Evolutionary conservation across 37 sponge, comb jelly and placozoan species (phyloP).

Genomic region (Diacarnus erythraeanus): DNA sequence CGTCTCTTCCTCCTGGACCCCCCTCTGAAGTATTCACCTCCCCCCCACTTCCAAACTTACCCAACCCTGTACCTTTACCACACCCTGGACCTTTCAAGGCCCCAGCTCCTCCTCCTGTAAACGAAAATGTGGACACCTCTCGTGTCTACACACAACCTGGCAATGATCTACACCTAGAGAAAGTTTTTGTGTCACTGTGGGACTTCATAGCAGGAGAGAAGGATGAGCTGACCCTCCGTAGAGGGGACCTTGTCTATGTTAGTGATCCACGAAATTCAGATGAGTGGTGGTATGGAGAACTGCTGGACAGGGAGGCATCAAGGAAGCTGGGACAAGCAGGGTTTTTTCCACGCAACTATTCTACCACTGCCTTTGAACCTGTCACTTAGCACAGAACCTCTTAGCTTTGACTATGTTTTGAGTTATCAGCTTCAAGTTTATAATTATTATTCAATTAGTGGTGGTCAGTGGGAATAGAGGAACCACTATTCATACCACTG

Average conservation of each 20-base stretch:
- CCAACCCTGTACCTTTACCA: slow-evolving; percentile 24
- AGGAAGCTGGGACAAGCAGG: slow-evolving; percentile 34
- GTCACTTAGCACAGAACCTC: neutral
- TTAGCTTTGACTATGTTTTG: neutral
- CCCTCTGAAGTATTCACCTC: slow-evolving; percentile 21
- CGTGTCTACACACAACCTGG: slow-evolving; percentile 31
- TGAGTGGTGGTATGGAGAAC: slow-evolving; percentile 86
- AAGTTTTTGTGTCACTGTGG: slow-evolving; percentile 79
- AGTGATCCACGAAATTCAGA: slow-evolving; percentile 17
- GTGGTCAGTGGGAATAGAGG: neutral
- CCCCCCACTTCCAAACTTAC: neutral
- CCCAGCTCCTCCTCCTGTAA: slow-evolving; percentile 17
- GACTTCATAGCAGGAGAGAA: slow-evolving; percentile 62
- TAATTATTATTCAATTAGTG: neutral
- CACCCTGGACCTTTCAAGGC: slow-evolving; percentile 13
- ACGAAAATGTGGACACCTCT: slow-evolving; percentile 54
- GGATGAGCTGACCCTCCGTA: slow-evolving; percentile 67
- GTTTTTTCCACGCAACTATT: slow-evolving; percentile 57
- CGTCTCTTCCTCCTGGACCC: slow-evolving; percentile 12
- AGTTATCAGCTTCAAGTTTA: neutral
- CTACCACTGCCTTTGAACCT: slow-evolving; percentile 55
- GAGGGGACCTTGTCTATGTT: slow-evolving; percentile 84
- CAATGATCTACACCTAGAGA: slow-evolving; percentile 54
- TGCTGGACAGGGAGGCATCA: slow-evolving; percentile 37
- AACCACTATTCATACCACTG: neutral